Evolutionary conservation across 2,888 invertebrate species (phyloP), one percentile per base, ranked within the genome.

Genomic region (Scaeva pyrastri): DNA sequence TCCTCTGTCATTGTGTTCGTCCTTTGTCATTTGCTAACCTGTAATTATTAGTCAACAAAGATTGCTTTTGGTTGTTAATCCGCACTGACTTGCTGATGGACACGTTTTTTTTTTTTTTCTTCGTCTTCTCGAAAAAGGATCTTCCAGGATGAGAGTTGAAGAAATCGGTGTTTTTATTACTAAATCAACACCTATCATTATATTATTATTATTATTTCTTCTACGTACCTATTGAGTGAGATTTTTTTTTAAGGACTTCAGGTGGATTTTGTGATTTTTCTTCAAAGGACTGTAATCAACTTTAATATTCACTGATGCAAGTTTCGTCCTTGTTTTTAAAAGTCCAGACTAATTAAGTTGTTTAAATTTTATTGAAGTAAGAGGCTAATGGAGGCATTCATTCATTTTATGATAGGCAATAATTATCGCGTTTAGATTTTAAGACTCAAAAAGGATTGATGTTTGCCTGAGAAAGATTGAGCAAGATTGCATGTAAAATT

Each of bases 1-100:
- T n/a, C 11, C 23, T 66, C 52, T 78, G 70, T 70, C 70, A 64
- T 80, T 62, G 12, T 41, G 8, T 26, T 39, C 48, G 56, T 72
- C 76, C 64, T 79, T 76, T 72, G 64, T 75, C 45, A 64, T 19
- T 19, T 72, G 23, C 77, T 70, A 83, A 78, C 83, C 78, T 66
- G 70, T 78, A 83, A 83, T 83, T 78, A 83, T 78, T 78, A 73
- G 62, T 78, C 83, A 78, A 83, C 78, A 74, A 83, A 60, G 78
- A 62, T 70, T 55, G 39, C 19, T 12, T 43, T 48, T 70, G 78
- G 78, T 74, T 76, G 71, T 66, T 83, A 70, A 78, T 73, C 73
- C 21, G 78, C 60, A 77, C 14, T 43, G 77, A 39, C 58, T 68
- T 45, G 52, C 36, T 45, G 66, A 73, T 36, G 52, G 60, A 68